Conservation (phyloP, 2,113 vertebrate genomes). For the Silurus glanis region DNA sequence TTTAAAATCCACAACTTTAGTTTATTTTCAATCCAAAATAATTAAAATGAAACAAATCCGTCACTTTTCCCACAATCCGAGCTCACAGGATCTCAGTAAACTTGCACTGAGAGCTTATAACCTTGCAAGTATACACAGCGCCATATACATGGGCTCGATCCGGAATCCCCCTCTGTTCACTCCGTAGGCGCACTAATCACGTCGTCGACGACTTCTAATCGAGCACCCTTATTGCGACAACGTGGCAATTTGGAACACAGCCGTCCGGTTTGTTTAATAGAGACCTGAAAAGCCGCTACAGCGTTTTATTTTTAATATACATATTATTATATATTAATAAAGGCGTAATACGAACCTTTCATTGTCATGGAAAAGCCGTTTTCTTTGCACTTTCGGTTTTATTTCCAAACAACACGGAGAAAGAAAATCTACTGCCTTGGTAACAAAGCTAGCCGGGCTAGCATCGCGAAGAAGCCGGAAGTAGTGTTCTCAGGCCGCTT, state of each 20-base stretch:
- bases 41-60: too few species aligned
- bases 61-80: background rate
- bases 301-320: background rate
- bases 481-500: too few species aligned
- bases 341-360: background rate
- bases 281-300: background rate
- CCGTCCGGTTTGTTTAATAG: background rate
- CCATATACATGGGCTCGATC: background rate
- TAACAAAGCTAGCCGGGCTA: background rate
- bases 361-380: background rate
- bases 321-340: background rate
- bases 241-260: background rate
- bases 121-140: background rate
- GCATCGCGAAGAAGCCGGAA: background rate
- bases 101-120: background rate
- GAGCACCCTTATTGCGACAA: background rate
- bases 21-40: background rate
- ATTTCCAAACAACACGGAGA: too few species aligned
- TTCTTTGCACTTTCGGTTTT: background rate
- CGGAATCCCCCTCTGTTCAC: background rate
- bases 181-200: conserved; percentile 1
- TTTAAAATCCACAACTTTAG: too few species aligned
- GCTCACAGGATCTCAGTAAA: background rate
- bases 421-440: background rate
- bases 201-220: background rate